Base-by-base conservation (phyloP, 2,888 invertebrate genomes). In the Melolontha melolontha region DNA sequence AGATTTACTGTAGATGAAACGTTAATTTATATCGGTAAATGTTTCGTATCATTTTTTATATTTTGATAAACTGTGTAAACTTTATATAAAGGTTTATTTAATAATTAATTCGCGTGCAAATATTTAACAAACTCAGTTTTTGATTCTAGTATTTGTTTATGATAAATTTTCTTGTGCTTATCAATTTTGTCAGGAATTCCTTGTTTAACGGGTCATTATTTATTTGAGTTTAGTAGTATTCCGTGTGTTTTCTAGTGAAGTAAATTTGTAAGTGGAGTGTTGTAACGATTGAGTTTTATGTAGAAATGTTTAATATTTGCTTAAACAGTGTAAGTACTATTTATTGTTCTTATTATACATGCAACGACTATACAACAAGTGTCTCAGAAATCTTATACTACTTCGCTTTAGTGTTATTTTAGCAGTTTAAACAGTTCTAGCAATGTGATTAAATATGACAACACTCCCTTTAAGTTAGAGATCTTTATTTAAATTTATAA, bases 101-200 rank as follows among this genome's bases (percentile, higher is more conserved):
- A 59, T 44, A 59, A 59, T 57, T 57, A 42, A 57, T 44, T 29
- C 47, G 10, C 27, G 59, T 44, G 47, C 11, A 59, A 47, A 47
- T 59, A 59, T 34, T 54, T 59, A 29, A 44, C 14, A 11, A 44
- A 27, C 12, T 1, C 10, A n/a, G 44, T 44, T 47, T 59, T 10
- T 34, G 8, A 59, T 34, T 10, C 34, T 44, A 14, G 22, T 16
- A 41, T 57, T 11, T 27, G 5, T 22, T 17, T 22, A 22, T 27
- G 55, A 57, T 57, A 57, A 59, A 12, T 27, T 12, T 47, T 8
- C 7, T 59, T 34, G 39, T 39, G 39, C 52, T 59, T 59, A 59
- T 59, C 59, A 59, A 27, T 47, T 59, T 47, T 16, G 16, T 1
- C 27, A 59, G 34, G 47, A 16, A 2, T 34, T 34, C 7, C 34